Conservation (phyloP, 37 sponge, comb jelly and placozoan species). For the Beroe ovata region DNA sequence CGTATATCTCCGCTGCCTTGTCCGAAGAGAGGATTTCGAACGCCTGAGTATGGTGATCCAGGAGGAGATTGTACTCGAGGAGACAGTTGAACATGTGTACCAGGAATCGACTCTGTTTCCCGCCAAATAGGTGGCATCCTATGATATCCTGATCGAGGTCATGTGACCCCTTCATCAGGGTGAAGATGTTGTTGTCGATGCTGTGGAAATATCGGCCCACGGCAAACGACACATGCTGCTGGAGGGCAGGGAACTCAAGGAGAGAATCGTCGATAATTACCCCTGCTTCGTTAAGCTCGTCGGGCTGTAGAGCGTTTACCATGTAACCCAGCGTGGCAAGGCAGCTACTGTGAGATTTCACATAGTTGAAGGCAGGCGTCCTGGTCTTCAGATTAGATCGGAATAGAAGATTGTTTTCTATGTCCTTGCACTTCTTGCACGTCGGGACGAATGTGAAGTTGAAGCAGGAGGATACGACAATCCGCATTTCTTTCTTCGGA, state of each 20-base stretch:
- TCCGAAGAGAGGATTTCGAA: slow-evolving; percentile 23
- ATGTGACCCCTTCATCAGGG: background rate
- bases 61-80: slow-evolving; percentile 22
- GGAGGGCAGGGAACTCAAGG: background rate
- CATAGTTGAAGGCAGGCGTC: slow-evolving; percentile 30
- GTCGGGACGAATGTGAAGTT: background rate
- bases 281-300: slow-evolving; percentile 37
- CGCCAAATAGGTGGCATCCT: slow-evolving; percentile 16
- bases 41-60: background rate
- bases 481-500: background rate
- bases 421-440: slow-evolving; percentile 39
- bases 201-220: slow-evolving; percentile 12
- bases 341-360: background rate
- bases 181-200: background rate
- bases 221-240: background rate
- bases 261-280: slow-evolving; percentile 44
- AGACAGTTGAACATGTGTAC: background rate
- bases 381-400: slow-evolving; percentile 4
- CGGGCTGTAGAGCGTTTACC: slow-evolving; percentile 4
- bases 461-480: background rate
- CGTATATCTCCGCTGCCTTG: slow-evolving; percentile 29
- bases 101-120: background rate
- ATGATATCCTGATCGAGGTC: background rate
- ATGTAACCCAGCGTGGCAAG: slow-evolving; percentile 49
- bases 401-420: background rate